These are phyloP conservation scores for Plebejus melissa DNA, from an alignment of 2,888 invertebrate genomes.

Conservation along the genomic window DNA sequence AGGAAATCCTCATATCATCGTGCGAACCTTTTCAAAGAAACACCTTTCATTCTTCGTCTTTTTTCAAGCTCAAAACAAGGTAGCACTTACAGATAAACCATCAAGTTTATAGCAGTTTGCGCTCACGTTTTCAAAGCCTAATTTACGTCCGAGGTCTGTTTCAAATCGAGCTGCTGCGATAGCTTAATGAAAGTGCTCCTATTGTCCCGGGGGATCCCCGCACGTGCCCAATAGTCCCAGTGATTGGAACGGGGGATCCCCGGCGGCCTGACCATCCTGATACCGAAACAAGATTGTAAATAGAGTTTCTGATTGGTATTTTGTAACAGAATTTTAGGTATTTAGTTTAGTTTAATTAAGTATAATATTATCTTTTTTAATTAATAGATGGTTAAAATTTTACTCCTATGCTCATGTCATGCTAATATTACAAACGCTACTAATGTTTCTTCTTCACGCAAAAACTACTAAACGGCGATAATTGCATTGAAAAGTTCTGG, in stretches of 20 bases:
- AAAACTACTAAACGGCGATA: no score
- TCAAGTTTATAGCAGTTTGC: slow-evolving; percentile 5
- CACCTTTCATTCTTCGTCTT: neutral
- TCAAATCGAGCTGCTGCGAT: slow-evolving; percentile 30
- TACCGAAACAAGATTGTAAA: slow-evolving; percentile 32
- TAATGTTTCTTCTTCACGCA: no score
- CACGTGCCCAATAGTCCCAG: slow-evolving; percentile 36
- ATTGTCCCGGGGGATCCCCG: slow-evolving; percentile 37
- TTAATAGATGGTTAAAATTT: no score
- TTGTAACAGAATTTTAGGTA: neutral
- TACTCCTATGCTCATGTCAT: no score
- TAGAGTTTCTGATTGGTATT: slow-evolving; percentile 29
- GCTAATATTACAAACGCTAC: no score
- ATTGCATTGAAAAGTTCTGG: no score
- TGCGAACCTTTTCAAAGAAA: no score
- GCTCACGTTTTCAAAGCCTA: slow-evolving; percentile 19
- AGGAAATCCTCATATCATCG: no score
- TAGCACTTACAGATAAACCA: neutral
- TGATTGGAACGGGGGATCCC: slow-evolving; percentile 39
- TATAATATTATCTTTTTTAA: no score
- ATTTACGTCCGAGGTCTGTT: slow-evolving; percentile 23
- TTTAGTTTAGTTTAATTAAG: neutral
- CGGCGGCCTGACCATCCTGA: slow-evolving; percentile 31
- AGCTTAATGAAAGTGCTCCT: slow-evolving; percentile 37
- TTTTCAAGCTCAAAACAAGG: neutral